Conservation (phyloP, 2,113 vertebrate genomes). For the Hoplias malabaricus region DNA sequence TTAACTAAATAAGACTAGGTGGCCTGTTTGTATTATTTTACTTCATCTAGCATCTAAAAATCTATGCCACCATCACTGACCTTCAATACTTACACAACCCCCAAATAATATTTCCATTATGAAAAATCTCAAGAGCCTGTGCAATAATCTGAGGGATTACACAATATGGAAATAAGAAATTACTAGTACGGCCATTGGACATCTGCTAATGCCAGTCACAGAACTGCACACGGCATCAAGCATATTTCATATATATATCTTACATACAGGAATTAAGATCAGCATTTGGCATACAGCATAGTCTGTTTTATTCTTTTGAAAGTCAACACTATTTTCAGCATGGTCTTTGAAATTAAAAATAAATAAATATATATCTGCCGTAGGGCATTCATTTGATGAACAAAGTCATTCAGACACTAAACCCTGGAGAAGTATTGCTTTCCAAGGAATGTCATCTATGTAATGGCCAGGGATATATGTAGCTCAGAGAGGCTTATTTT, state of each 20-base stretch:
- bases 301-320: neutral
- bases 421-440: neutral
- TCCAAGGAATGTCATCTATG: neutral
- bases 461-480: neutral
- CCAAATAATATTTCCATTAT: neutral
- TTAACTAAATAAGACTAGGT: no score
- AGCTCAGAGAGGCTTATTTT: neutral
- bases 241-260: neutral
- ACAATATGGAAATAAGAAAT: neutral
- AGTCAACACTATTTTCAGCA: neutral
- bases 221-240: neutral
- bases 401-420: neutral
- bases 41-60: no score
- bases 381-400: neutral
- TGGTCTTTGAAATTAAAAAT: neutral
- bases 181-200: neutral
- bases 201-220: neutral
- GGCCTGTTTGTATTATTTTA: no score
- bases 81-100: neutral
- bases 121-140: constrained; percentile 5
- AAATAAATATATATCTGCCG: neutral
- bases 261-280: no score
- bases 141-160: constrained; percentile 8
- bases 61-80: neutral
- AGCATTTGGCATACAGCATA: neutral